These are phyloP conservation scores for Liposcelis brunnea DNA, from an alignment of 2,888 invertebrate genomes.

Conservation along the genomic window DNA sequence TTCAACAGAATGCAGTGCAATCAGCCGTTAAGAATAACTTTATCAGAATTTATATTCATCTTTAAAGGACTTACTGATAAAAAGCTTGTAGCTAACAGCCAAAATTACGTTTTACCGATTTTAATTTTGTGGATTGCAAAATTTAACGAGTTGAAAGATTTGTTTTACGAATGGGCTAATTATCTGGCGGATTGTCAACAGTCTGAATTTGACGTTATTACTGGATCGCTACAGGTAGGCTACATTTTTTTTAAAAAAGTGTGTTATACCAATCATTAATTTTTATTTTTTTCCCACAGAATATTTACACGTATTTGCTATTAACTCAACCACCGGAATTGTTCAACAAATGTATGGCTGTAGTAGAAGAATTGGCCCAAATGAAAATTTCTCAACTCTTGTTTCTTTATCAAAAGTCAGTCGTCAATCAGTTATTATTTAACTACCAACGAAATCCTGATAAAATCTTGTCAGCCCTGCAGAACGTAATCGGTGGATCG, in stretches of 20 bases:
- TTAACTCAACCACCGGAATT: constrained; percentile 40
- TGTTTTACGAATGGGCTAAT: constrained; percentile 1
- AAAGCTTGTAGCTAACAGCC: neutral
- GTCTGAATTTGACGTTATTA: too few relatives aligned
- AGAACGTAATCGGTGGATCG: neutral
- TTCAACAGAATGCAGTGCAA: neutral
- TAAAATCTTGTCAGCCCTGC: constrained; percentile 50
- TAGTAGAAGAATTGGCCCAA: constrained; percentile 42
- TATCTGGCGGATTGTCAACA: neutral
- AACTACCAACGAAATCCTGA: constrained; percentile 40
- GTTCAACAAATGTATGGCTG: constrained; percentile 39
- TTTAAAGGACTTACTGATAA: constrained; percentile 2
- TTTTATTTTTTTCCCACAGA: constrained; percentile 31
- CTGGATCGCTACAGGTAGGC: too few relatives aligned
- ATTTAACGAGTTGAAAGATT: neutral
- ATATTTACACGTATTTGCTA: constrained; percentile 52
- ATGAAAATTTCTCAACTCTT: constrained; percentile 21
- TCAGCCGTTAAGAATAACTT: neutral
- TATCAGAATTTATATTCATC: neutral
- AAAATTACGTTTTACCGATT: neutral
- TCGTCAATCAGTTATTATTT: constrained; percentile 1
- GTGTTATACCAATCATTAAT: too few relatives aligned
- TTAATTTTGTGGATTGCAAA: neutral
- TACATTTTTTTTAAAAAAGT: too few relatives aligned
- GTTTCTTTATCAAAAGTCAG: neutral